These are phyloP conservation scores for Pogonognathellus flavescens DNA, from an alignment of 1,140 invertebrate genomes.

Conservation along the genomic window DNA sequence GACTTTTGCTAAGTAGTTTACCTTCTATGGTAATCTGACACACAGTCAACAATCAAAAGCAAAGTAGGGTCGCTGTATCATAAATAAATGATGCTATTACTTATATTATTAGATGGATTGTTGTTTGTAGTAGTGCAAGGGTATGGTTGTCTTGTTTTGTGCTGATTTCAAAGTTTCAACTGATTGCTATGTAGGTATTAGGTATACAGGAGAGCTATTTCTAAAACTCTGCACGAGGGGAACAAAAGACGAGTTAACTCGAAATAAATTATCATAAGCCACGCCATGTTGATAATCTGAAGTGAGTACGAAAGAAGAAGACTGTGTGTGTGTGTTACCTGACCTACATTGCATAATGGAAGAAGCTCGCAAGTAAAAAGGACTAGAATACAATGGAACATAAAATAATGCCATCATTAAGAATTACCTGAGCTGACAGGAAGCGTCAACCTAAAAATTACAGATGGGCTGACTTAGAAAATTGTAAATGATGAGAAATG, in stretches of 20 bases:
- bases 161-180: no score
- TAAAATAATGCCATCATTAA: background rate
- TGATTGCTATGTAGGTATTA: background rate
- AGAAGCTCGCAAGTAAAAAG: background rate
- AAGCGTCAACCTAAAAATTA: slow-evolving; percentile 38
- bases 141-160: no score
- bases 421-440: slow-evolving; percentile 1
- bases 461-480: slow-evolving; percentile 15
- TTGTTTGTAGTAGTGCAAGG: no score
- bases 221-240: background rate
- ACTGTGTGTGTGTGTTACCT: background rate
- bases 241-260: background rate
- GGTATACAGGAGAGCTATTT: no score
- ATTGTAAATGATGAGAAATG: slow-evolving; percentile 26
- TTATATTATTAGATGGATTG: no score
- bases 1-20: slow-evolving; percentile 2
- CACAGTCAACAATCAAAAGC: slow-evolving; percentile 8
- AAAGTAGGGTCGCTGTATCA: slow-evolving; percentile 22
- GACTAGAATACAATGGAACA: background rate
- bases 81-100: no score
- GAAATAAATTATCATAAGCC: slow-evolving; percentile 16
- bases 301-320: background rate
- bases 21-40: background rate
- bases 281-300: slow-evolving; percentile 16
- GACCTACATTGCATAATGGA: slow-evolving; percentile 24